Conservation (phyloP, 2,888 invertebrate species). For the Agrochola lychnidis region DNA sequence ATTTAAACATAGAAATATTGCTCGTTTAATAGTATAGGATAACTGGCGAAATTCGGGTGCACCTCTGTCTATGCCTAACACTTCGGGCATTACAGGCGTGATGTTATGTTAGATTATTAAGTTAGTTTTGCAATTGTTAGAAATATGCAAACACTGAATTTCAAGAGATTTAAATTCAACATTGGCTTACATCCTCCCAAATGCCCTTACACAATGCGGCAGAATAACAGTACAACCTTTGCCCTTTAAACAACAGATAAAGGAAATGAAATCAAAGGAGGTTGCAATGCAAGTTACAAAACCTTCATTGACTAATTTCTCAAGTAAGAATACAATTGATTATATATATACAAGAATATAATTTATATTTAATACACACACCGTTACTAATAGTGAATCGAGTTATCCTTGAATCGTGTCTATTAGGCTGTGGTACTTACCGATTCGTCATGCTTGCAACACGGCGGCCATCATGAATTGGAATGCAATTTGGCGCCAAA, state of each 20-base stretch:
- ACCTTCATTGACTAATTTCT: constrained; percentile 57
- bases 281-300: constrained; percentile 32
- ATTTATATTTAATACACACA: constrained; percentile 62
- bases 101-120: too few species aligned
- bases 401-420: constrained; percentile 64
- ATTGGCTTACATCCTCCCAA: constrained; percentile 31
- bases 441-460: constrained; percentile 65
- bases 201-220: constrained; percentile 19
- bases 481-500: constrained; percentile 66
- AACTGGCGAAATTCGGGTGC: too few species aligned
- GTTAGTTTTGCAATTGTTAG: background rate
- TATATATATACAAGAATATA: too few species aligned
- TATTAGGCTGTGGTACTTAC: constrained; percentile 49
- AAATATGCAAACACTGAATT: constrained; percentile 10
- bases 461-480: constrained; percentile 60
- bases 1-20: too few species aligned
- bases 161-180: constrained; percentile 6
- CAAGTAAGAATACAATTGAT: constrained; percentile 60
- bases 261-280: constrained; percentile 50
- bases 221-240: constrained; percentile 21
- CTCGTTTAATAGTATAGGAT: too few species aligned
- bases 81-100: too few species aligned
- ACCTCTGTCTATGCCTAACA: too few species aligned
- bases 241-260: constrained; percentile 32
- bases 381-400: constrained; percentile 64